Base-by-base conservation (phyloP, 2,797 vertebrate genomes). In the Falco columbarius region DNA sequence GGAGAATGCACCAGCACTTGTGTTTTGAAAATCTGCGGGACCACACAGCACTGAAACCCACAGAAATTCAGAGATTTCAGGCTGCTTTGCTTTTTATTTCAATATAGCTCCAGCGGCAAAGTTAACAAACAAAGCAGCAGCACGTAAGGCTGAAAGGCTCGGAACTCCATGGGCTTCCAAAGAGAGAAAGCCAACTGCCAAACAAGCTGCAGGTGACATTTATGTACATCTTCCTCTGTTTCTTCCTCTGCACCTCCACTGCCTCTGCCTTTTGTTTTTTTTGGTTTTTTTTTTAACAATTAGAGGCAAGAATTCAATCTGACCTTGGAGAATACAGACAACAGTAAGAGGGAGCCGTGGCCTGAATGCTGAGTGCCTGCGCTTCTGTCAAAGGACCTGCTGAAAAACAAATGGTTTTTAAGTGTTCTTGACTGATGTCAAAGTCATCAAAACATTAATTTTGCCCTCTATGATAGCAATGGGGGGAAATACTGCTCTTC, bases 221-320 rank as follows among this genome's bases (percentile, higher is more conserved):
- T n/a, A 27, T 24, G 21, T 47, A 55, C 59, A n/a, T 49, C 23
- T 52, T 58, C 19, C 20, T 65, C 34, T 52, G 1, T 20, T 32
- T 49, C 23, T 52, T 58, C 19, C 20, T 65, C 34, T 52, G 1
- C 17, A 51, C 8, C 58, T 86, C 46, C 24, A 12, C 32, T 79
- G 34, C 30, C 51, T 65, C 18, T 21, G 49, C 10, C 56, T 32
- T 52, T n/a, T 59, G 32, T 15, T 23, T 44, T 65, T 52, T 56
- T 59, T 16, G n/a, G n/a, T 36, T 36, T 38, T 38, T 38, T 38
- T 38, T 38, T 38, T 38, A 38, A 38, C 20, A 49, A 84, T 47
- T 89, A 89, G 76, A 95, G 82, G 95, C 93, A 95, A 93, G 68
- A 89, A 96, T 86, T 92, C 81, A 18, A 17, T 42, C n/a, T 61